Base-by-base conservation (phyloP, 2,888 invertebrate species). In the Agonopterix alstromeriana region DNA sequence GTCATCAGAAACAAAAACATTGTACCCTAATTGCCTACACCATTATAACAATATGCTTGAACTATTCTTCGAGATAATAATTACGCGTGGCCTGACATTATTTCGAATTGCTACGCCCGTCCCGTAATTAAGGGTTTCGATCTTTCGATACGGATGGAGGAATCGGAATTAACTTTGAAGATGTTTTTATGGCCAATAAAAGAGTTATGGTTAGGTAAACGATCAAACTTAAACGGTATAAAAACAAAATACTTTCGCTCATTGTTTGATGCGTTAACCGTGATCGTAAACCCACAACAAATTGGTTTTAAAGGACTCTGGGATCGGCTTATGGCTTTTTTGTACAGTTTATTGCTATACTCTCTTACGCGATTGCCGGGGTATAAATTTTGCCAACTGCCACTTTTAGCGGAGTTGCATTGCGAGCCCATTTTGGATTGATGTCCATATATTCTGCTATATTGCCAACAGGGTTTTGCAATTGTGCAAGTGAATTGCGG, bases 261-360 rank as follows among this genome's bases (percentile, higher is more conserved):
- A 74, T 79, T 82, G 80, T 78, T 82, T 78, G 78, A 78, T 79
- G 73, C 73, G 72, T 68, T 67, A 69, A 72, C 72, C 67, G 69
- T 63, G 67, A 61, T 81, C 82, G 77, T 86, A 82, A 84, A 85
- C 66, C 70, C 38, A 67, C 69, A 70, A 81, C 81, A 81, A 85
- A 86, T 82, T 79, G 83, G 76, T 79, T 82, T 79, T 77, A 72
- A 78, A 70, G 67, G 67, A 66, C 74, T 60, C 56, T 48, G 53
- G 65, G 60, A 61, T 57, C 58, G 51, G 59, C 60, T 65, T 67
- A 63, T 60, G 57, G 62, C 62, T 60, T 59, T 71, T 70, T 70
- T 63, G 61, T 65, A 57, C 54, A 57, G 54, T 73, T 74, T 73
- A 74, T 73, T 65, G 67, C 69, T 56, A 61, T 61, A 57, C 62